Evolutionary conservation across 2,797 vertebrate species (phyloP).

Genomic region (Melopsittacus undulatus): DNA sequence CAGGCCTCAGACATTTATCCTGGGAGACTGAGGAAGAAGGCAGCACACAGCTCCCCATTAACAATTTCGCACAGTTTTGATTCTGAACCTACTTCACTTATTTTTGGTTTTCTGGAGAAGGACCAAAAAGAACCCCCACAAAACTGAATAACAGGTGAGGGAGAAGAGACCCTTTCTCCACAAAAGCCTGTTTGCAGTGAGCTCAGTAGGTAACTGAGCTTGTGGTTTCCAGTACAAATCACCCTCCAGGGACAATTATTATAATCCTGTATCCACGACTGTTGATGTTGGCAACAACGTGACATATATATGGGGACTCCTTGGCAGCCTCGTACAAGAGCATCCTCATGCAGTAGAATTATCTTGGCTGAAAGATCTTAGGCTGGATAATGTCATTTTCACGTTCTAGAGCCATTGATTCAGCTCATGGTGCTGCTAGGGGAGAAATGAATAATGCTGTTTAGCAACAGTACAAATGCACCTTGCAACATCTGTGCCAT

Average conservation of each 20-base stretch:
- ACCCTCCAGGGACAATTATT: background rate
- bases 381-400: background rate
- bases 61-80: background rate
- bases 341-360: fast-evolving
- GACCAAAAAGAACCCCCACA: background rate
- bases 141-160: background rate
- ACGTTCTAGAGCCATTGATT: fast-evolving
- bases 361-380: background rate
- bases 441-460: background rate
- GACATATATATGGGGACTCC: background rate
- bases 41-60: background rate
- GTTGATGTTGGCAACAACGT: background rate
- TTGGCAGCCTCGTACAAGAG: fast-evolving
- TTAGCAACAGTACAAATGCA: background rate
- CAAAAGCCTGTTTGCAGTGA: background rate
- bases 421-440: fast-evolving
- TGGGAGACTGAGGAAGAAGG: background rate
- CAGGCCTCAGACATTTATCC: background rate
- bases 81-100: background rate
- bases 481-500: fast-evolving
- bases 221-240: background rate
- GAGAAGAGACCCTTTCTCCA: background rate
- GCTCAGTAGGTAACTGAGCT: background rate
- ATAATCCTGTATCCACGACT: background rate
- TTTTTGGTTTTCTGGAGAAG: background rate